Conservation (phyloP, 1,140 invertebrate genomes). For the Contarinia nasturtii region DNA sequence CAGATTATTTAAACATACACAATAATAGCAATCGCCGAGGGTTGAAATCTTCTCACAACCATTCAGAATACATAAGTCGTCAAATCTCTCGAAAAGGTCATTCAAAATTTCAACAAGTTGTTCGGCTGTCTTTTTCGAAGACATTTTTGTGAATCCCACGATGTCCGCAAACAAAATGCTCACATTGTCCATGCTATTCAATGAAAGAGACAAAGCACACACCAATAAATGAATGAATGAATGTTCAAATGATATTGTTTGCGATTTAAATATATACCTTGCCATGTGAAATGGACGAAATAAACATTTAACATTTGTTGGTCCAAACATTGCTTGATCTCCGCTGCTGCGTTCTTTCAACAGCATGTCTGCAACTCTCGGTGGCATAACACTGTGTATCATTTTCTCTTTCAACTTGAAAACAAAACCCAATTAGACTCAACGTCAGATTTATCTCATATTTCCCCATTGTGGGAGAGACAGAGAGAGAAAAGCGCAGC, state of each 20-base stretch:
- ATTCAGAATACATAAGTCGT: constrained; percentile 61
- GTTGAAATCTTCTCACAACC: constrained; percentile 89
- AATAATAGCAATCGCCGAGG: constrained; percentile 89
- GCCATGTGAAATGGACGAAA: constrained; percentile 68
- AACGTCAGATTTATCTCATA: too few relatives aligned
- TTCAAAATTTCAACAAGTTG: constrained; percentile 78
- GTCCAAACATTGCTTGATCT: constrained; percentile 23
- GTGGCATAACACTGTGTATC: constrained; percentile 94
- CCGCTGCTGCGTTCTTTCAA: constrained; percentile 49
- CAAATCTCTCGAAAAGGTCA: constrained; percentile 91
- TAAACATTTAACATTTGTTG: constrained; percentile 52
- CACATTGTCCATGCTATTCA: constrained; percentile 85
- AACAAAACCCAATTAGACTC: too few relatives aligned
- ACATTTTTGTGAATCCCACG: constrained; percentile 94
- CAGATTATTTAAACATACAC: too few relatives aligned
- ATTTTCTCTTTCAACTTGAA: constrained; percentile 76
- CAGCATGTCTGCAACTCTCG: constrained; percentile 71
- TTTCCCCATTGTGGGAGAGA: too few relatives aligned
- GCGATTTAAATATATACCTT: too few relatives aligned
- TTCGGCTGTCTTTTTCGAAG: constrained; percentile 83
- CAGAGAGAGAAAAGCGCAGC: too few relatives aligned
- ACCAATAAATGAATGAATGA: too few relatives aligned
- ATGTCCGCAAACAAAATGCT: constrained; percentile 98
- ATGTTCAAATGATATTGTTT: too few relatives aligned
- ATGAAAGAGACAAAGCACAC: too few relatives aligned